phyloP scores from a whole-genome alignment of 2,888 invertebrate genomes.

The Metacarcinus magister region DNA sequence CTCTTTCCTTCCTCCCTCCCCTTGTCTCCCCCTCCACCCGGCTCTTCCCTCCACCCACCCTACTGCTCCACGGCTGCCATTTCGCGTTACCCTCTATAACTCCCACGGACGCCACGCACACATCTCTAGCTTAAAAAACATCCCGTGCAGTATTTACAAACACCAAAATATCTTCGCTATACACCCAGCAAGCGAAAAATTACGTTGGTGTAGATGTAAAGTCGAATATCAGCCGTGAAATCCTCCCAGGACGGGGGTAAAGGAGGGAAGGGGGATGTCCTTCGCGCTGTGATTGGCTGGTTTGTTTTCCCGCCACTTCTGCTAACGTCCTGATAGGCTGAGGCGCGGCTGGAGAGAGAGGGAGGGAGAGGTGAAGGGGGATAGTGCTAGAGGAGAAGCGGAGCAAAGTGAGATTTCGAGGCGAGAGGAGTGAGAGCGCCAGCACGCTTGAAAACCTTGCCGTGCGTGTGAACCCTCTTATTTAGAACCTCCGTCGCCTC shows the following conservation, averaged over 20 bases:
- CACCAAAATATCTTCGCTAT: neutral
- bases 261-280: neutral
- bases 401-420: conserved; percentile 41
- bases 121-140: neutral
- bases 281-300: neutral
- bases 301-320: neutral
- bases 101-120: neutral
- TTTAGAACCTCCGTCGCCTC: neutral
- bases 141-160: neutral
- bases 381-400: neutral
- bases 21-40: neutral
- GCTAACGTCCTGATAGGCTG: neutral
- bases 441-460: conserved; percentile 37
- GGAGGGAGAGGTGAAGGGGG: neutral
- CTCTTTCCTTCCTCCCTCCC: neutral
- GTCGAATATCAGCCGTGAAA: neutral
- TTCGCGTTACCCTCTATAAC: neutral
- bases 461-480: neutral
- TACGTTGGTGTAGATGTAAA: neutral
- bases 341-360: neutral
- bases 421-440: conserved; percentile 17
- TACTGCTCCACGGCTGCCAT: neutral
- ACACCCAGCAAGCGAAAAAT: conserved; percentile 18
- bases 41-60: neutral
- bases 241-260: neutral